Evolutionary conservation across 1,140 invertebrate species (phyloP).

Genomic region (Phocides pigmalion): DNA sequence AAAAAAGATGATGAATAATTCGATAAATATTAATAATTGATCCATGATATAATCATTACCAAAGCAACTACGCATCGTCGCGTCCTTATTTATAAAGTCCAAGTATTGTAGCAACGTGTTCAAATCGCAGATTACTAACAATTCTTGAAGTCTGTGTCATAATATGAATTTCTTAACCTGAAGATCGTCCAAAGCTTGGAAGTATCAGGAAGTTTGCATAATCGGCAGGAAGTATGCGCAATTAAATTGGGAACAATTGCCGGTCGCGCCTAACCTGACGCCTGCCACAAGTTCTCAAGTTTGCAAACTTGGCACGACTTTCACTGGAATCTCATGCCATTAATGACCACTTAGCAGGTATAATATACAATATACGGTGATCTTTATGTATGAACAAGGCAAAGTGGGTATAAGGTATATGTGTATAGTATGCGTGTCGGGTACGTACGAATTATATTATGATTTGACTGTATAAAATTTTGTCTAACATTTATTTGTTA

Average conservation of each 20-base stretch:
- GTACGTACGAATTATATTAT: too few relatives aligned
- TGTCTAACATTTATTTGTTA: too few relatives aligned
- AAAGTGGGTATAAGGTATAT: too few relatives aligned
- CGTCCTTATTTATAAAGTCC: too few relatives aligned
- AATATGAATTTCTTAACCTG: slow-evolving; percentile 5
- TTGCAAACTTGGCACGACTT: slow-evolving; percentile 15
- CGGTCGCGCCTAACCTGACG: slow-evolving; percentile 41
- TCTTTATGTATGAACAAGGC: too few relatives aligned
- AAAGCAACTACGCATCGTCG: too few relatives aligned
- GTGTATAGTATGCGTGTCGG: too few relatives aligned
- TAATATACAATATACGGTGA: background rate
- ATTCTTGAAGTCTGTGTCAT: slow-evolving; percentile 1
- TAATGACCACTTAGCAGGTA: slow-evolving; percentile 18
- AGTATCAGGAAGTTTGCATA: slow-evolving; percentile 46
- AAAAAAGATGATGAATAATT: too few relatives aligned
- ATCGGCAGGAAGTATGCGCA: slow-evolving; percentile 50
- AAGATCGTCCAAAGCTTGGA: slow-evolving; percentile 37
- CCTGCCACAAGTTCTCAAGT: slow-evolving; percentile 33
- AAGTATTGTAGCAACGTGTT: too few relatives aligned
- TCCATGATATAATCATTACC: too few relatives aligned
- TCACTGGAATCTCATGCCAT: slow-evolving; percentile 16
- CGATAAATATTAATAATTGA: too few relatives aligned
- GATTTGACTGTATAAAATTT: too few relatives aligned
- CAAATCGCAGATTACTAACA: background rate
- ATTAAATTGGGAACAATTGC: slow-evolving; percentile 53